These are phyloP conservation scores for Spea bombifrons DNA, from an alignment of 2,113 vertebrate species.

Conservation along the genomic window DNA sequence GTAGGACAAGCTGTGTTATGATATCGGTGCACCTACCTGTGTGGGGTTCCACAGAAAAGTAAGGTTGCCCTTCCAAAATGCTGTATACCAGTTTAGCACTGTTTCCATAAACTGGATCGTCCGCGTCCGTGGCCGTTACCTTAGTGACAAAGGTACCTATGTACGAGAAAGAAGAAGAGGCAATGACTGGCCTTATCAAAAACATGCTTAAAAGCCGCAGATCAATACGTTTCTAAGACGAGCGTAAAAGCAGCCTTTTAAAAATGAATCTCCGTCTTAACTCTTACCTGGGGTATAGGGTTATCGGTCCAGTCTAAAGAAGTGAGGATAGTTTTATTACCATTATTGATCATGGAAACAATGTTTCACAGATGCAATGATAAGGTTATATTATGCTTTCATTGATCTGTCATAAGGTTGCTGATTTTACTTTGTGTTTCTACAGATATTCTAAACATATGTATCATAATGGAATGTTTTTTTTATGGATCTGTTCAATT, in stretches of 20 bases:
- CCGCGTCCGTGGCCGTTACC: conserved; percentile 92
- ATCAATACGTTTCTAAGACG: conserved; percentile 10
- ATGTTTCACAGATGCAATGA: conserved; percentile 21
- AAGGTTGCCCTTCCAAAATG: conserved; percentile 95
- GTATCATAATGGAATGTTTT: too few relatives aligned
- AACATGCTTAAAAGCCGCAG: background rate
- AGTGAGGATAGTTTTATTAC: conserved; percentile 33
- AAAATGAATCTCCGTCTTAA: background rate
- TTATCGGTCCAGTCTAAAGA: conserved; percentile 13
- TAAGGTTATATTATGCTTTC: conserved; percentile 29
- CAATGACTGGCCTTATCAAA: background rate
- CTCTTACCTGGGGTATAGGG: conserved; percentile 1
- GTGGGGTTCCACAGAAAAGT: conserved; percentile 95
- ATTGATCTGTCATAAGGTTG: conserved; percentile 15
- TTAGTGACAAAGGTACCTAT: conserved; percentile 91
- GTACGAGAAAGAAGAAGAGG: background rate
- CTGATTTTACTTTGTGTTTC: background rate
- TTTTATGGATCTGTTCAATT: too few relatives aligned
- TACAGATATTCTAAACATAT: too few relatives aligned
- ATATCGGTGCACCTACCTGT: conserved; percentile 73
- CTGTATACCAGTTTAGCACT: conserved; percentile 96
- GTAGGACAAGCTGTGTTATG: too few relatives aligned
- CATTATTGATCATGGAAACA: conserved; percentile 41
- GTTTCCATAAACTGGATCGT: conserved; percentile 95
- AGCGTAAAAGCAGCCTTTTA: background rate